Evolutionary conservation across 2,888 invertebrate species (phyloP), one percentile per base, ranked within the genome.

Genomic region (Sylvicola fuscatus): DNA sequence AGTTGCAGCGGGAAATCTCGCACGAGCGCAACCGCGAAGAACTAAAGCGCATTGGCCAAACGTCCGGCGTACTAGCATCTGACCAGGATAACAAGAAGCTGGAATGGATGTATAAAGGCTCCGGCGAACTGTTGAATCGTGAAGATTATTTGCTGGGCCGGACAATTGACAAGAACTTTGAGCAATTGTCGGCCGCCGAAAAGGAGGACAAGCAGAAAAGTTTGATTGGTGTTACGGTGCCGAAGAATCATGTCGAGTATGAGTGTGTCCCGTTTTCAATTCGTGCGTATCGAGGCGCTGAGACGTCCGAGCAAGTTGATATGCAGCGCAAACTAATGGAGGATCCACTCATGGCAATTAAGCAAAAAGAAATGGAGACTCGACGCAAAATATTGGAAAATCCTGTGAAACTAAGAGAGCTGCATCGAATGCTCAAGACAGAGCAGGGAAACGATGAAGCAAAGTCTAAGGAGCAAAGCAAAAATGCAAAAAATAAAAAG

Each of bases 81-180:
- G 56, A 49, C 32, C 60, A 58, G 36, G 51, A 64, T 32, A 56
- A 56, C 10, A 65, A 68, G 38, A 75, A 82, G 42, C 56, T 87
- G 35, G 78, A 83, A 52, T 87, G 86, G 86, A 86, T 86, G 84
- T 86, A 87, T 52, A 80, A 84, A 64, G 72, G 49, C 14, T 48
- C 48, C 31, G 44, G 47, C 0, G 56, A 58, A 14, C 39, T 56
- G 2, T 46, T 59, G 1, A 77, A 89, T 45, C 64, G 80, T 17
- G 92, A 93, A 53, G 89, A 90, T 42, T 93, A 90, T 61, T 62
- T 93, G 15, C 61, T 87, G 27, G 92, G 92, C 0, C 72, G 79
- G 47, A 62, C 72, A 32, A 70, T 84, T 38, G 89, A 89, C 47
- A 83, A 82, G 57, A 72, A 73, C 35, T 72, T 82, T 56, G 78